Base-by-base conservation (phyloP, 2,888 invertebrate genomes). In the Ephialtes manifestator region DNA sequence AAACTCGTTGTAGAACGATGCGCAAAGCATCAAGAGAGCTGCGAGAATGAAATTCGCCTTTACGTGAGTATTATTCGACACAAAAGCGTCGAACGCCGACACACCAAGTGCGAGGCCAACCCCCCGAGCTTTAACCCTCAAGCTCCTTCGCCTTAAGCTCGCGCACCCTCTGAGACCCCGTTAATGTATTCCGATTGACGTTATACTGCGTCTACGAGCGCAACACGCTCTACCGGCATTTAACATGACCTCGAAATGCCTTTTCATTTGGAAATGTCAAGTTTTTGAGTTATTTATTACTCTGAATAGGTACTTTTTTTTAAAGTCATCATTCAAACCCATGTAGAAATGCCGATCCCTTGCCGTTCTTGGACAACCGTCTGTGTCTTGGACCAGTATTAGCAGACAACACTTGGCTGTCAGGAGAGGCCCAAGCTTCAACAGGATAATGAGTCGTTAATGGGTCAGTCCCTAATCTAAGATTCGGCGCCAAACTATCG, bases 181-280 rank as follows among this genome's bases (percentile, higher is more conserved):
- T 80, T 86, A 88, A 90, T 88, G 85, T 87, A 88, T 89, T 90
- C 87, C 87, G 84, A 89, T 88, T 88, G 88, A 88, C 88, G 84
- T 89, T 88, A 86, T 77, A 18, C 68, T 58, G 77, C 28, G 28
- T 58, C 68, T 63, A 31, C 28, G 46, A 18, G 18, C 4, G 39
- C 65, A 20, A 39, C 65, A 18, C 35, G 48, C 15, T 28, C 46
- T 28, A 24, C 39, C 48, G 15, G 35, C 35, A 15, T 18, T 24
- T 28, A 4, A 18, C 20, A 24, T 5, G 4, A 18, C 46, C 7
- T 18, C n/a, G 10, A 39, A 68, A 68, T 55, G 1, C 35, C 35
- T 18, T 63, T 35, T 20, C 46, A 51, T 39, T 18, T 58, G 28
- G 48, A 28, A 67, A 55, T 18, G 35, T 35, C 60, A 24, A 24